Percentiles rank a stretch among this genome's conserved stretches.
Conservation (phyloP, 2,797 vertebrate species). For the Avahi laniger region DNA sequence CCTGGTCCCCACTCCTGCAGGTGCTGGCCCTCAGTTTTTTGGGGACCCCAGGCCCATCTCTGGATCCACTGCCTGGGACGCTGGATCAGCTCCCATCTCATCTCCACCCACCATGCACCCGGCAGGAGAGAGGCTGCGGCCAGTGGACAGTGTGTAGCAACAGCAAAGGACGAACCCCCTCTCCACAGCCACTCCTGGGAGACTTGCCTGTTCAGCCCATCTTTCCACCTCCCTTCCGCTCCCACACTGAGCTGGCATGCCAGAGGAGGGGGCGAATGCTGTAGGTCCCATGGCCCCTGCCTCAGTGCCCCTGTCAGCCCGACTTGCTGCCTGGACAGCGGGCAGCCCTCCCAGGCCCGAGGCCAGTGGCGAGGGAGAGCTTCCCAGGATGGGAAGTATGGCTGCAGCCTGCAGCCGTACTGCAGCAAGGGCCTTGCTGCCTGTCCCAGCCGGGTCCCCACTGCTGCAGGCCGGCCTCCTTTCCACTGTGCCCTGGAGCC, state of each 20-base stretch:
- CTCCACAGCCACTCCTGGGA: not conserved
- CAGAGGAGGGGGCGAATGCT: not conserved
- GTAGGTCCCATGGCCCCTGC: not conserved
- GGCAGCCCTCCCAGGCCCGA: not conserved
- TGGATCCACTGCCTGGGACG: not conserved
- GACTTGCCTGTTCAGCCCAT: not conserved
- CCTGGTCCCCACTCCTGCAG: not conserved
- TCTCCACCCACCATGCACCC: not conserved
- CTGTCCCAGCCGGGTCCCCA: not conserved
- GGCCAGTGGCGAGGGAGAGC: not conserved
- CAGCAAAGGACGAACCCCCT: not conserved
- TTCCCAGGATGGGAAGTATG: not conserved
- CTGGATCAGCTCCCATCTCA: not conserved
- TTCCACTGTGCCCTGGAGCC: not conserved
- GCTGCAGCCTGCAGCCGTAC: slow-evolving; percentile 52
- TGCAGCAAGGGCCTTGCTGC: slow-evolving; percentile 46
- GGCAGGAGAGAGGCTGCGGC: not conserved
- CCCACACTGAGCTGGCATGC: not conserved
- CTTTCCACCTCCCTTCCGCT: not conserved
- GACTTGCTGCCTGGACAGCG: too few species aligned
- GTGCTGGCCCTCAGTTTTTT: not conserved
- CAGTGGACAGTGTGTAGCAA: not conserved
- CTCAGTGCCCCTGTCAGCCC: not conserved
- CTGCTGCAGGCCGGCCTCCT: not conserved
- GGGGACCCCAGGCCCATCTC: not conserved